phyloP scores from a whole-genome alignment of 92 coral and sea anemone species.

The Galaxea fascicularis region DNA sequence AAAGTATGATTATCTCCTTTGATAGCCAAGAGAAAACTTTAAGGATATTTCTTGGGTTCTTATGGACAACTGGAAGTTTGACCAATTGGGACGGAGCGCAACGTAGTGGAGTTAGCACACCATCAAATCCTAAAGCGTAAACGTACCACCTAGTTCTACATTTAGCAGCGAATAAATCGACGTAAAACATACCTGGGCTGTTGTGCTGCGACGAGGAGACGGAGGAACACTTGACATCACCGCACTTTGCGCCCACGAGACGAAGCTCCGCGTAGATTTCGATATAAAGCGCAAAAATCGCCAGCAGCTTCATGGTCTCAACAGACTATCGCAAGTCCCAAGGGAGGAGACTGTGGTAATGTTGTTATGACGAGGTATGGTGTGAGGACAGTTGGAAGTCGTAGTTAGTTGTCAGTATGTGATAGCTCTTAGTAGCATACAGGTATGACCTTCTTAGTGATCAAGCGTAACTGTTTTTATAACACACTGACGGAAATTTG shows the following conservation, averaged over 20 bases:
- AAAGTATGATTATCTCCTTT: not conserved
- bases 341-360: slow-evolving; percentile 20
- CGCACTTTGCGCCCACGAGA: slow-evolving; percentile 24
- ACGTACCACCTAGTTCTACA: not conserved
- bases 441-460: slow-evolving; percentile 42
- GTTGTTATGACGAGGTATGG: not conserved
- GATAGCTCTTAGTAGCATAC: slow-evolving; percentile 2
- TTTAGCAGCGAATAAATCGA: not conserved
- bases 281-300: slow-evolving; percentile 26
- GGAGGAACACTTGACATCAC: slow-evolving; percentile 8
- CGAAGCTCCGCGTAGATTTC: slow-evolving; percentile 23
- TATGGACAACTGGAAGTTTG: not conserved
- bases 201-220: not conserved
- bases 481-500: slow-evolving; percentile 71
- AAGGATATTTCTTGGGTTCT: not conserved
- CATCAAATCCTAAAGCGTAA: not conserved
- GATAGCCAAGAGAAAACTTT: not conserved
- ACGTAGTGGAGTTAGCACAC: not conserved
- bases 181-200: slow-evolving; percentile 20
- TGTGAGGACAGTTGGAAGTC: not conserved
- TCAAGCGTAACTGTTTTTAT: slow-evolving; percentile 66
- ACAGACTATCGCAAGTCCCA: slow-evolving; percentile 25
- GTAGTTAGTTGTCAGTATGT: not conserved
- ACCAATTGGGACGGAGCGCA: not conserved
- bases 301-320: slow-evolving; percentile 27